Conservation (phyloP, 2,797 vertebrate species). For the Anguilla obscura region DNA sequence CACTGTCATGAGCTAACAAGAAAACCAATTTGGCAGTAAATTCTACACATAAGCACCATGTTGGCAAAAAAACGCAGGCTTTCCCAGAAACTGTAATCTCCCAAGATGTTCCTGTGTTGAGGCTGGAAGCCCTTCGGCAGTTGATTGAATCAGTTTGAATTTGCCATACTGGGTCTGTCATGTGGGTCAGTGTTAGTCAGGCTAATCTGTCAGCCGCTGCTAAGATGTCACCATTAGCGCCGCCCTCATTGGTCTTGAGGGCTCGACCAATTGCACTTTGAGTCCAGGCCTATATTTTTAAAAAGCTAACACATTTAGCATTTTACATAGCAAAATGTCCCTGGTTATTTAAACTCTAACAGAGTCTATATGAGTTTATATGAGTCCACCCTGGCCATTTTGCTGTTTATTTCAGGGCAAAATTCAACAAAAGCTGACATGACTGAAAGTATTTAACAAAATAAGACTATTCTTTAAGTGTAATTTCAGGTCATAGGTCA, state of each 20-base stretch:
- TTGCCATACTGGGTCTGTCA: not conserved
- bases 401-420: not conserved
- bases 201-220: not conserved
- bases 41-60: not conserved
- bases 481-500: not conserved
- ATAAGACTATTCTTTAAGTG: not conserved
- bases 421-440: not conserved
- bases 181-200: not conserved
- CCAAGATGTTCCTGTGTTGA: not conserved
- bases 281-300: not conserved
- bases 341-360: no score
- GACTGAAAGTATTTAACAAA: not conserved
- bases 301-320: not conserved
- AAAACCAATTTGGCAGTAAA: not conserved
- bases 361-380: no score
- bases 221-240: not conserved
- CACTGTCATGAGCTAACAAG: not conserved
- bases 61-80: not conserved
- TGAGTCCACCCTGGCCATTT: no score
- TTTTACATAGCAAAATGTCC: no score
- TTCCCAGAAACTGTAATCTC: not conserved
- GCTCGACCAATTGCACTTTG: not conserved
- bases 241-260: not conserved
- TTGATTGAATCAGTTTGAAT: not conserved
- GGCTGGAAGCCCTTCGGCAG: not conserved